Evolutionary conservation across 2,888 invertebrate genomes (phyloP).

Genomic region (Acleris laterana): DNA sequence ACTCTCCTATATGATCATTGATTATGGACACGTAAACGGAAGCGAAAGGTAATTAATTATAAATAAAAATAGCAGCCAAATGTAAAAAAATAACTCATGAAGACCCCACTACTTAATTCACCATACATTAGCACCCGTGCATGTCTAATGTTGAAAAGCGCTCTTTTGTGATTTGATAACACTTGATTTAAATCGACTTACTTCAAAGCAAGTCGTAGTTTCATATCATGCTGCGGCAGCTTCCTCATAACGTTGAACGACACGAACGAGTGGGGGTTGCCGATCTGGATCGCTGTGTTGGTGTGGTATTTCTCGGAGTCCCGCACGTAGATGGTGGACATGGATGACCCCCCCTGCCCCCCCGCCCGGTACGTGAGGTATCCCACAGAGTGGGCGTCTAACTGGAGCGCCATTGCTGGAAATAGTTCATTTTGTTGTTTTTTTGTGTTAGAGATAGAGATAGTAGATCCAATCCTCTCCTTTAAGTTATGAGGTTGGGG

Average conservation of each 20-base stretch:
- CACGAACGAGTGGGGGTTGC: conserved; percentile 91
- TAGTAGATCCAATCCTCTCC: no score
- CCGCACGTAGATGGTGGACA: conserved; percentile 92
- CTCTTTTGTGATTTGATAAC: background rate
- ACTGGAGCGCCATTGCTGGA: conserved; percentile 91
- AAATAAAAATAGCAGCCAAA: no score
- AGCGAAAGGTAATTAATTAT: no score
- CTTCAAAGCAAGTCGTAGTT: conserved; percentile 91
- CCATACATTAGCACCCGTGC: no score
- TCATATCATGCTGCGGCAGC: conserved; percentile 90
- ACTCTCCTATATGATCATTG: no score
- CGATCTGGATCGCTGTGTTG: conserved; percentile 90
- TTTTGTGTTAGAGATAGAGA: no score
- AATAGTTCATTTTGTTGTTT: conserved; percentile 30
- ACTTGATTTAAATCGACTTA: conserved; percentile 74
- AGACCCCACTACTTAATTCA: no score
- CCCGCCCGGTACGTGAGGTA: conserved; percentile 93
- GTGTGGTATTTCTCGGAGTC: conserved; percentile 88
- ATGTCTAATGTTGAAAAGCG: background rate
- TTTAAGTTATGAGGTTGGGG: no score
- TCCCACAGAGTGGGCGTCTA: conserved; percentile 94
- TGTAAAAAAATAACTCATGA: no score
- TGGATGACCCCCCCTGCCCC: conserved; percentile 86
- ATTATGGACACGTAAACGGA: no score
- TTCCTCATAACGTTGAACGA: conserved; percentile 91